phyloP scores from a whole-genome alignment of 2,113 vertebrate genomes.

The Oophaga pumilio region DNA sequence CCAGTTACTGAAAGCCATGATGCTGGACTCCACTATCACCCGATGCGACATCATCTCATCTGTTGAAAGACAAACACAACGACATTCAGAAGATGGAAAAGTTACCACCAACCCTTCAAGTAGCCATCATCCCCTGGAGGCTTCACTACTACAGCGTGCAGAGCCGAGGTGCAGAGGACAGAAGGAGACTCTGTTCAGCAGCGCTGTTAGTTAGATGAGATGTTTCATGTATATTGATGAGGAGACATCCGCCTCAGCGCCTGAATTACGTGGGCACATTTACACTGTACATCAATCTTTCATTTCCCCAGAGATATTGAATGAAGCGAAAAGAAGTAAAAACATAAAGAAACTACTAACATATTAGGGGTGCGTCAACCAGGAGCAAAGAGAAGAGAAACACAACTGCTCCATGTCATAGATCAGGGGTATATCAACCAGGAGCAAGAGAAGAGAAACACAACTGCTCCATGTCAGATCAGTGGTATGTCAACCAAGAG shows the following conservation, averaged over 20 bases:
- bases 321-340: conserved; percentile 37
- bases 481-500: not conserved
- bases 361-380: not conserved
- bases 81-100: fast-evolving
- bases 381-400: not conserved
- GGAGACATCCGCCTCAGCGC: conserved; percentile 59
- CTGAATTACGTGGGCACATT: conserved; percentile 53
- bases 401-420: not conserved
- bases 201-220: conserved; percentile 68
- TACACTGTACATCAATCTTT: conserved; percentile 59
- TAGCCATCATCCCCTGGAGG: not conserved
- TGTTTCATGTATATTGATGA: conserved; percentile 73
- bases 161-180: not conserved
- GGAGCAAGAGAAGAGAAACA: not conserved
- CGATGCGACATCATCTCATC: conserved; percentile 93
- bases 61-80: conserved; percentile 65
- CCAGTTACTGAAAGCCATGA: conserved; percentile 91
- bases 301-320: conserved; percentile 51
- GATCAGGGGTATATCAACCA: not conserved
- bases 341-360: not conserved
- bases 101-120: not conserved
- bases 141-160: not conserved
- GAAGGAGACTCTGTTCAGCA: conserved; percentile 60
- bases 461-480: not conserved
- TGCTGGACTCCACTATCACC: conserved; percentile 73